A percentile compares a stretch with the other conserved stretches of the same genome.
Evolutionary conservation across 2,113 vertebrate genomes (phyloP).

Genomic region (Macrotus californicus): DNA sequence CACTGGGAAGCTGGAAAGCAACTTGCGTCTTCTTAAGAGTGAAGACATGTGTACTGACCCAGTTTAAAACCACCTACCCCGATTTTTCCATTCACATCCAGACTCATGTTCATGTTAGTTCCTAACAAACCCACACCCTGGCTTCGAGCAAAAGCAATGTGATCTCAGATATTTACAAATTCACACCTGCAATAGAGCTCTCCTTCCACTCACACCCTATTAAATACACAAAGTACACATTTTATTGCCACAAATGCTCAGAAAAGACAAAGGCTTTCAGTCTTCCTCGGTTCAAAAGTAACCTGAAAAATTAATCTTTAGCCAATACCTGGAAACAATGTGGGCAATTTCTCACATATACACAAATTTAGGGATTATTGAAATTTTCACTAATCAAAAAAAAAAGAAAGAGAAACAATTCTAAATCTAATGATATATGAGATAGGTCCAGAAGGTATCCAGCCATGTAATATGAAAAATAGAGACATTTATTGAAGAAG

Average conservation of each 20-base stretch:
- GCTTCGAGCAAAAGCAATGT: background rate
- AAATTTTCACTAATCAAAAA: background rate
- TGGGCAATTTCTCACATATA: background rate
- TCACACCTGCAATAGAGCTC: background rate
- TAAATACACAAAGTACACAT: background rate
- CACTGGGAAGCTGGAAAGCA: background rate
- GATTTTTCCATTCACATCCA: background rate
- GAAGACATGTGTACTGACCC: background rate
- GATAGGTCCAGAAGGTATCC: too few relatives aligned
- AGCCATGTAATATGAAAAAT: too few relatives aligned
- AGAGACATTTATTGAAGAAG: too few relatives aligned
- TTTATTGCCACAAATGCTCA: background rate
- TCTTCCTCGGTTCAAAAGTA: conserved; percentile 13
- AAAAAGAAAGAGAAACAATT: background rate
- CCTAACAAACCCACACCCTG: background rate
- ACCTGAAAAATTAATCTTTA: conserved; percentile 28
- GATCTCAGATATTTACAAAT: background rate
- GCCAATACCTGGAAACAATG: background rate
- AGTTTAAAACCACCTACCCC: background rate
- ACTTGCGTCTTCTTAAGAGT: background rate
- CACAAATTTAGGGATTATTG: background rate
- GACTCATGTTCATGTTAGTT: background rate
- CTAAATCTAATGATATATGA: background rate
- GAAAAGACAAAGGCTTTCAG: conserved; percentile 40
- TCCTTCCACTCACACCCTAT: background rate